phyloP scores from a whole-genome alignment of 2,888 invertebrate species.

The Aproaerema taeniolella region DNA sequence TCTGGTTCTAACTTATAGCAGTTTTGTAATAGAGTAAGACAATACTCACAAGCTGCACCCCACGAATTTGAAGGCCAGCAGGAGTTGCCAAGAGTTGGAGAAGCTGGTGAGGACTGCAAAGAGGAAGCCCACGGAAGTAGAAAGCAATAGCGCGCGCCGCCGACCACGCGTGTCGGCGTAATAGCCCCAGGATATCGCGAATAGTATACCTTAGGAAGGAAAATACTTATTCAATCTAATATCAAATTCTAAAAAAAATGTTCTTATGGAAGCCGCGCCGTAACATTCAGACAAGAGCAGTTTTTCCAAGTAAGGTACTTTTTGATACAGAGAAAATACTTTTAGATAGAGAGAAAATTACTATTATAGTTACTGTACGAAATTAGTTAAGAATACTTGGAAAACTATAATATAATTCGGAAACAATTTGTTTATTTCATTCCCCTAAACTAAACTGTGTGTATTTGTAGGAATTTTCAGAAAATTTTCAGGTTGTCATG shows the following conservation, averaged over 20 bases:
- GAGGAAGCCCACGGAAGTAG: slow-evolving; percentile 61
- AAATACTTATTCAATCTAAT: too few relatives aligned
- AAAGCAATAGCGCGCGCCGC: slow-evolving; percentile 40
- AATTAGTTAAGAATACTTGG: too few relatives aligned
- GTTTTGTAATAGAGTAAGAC: not conserved
- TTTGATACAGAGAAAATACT: too few relatives aligned
- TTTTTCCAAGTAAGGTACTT: not conserved
- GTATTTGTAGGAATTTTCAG: too few relatives aligned
- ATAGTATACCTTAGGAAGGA: slow-evolving; percentile 57
- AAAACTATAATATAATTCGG: too few relatives aligned
- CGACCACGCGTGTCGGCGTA: slow-evolving; percentile 57
- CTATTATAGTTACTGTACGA: too few relatives aligned
- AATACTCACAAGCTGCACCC: not conserved
- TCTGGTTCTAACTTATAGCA: not conserved
- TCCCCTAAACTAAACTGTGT: too few relatives aligned
- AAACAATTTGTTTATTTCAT: too few relatives aligned
- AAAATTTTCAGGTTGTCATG: too few relatives aligned
- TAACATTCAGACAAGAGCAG: not conserved
- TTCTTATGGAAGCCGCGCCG: too few relatives aligned
- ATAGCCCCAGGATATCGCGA: slow-evolving; percentile 63
- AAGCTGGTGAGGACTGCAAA: slow-evolving; percentile 73
- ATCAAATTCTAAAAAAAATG: too few relatives aligned
- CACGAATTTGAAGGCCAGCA: not conserved
- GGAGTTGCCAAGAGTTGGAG: slow-evolving; percentile 70
- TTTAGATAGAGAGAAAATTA: too few relatives aligned